A percentile compares a stretch with the other conserved stretches of the same genome.
phyloP scores from a whole-genome alignment of 2,888 invertebrate species.

The Tipula vernalis region DNA sequence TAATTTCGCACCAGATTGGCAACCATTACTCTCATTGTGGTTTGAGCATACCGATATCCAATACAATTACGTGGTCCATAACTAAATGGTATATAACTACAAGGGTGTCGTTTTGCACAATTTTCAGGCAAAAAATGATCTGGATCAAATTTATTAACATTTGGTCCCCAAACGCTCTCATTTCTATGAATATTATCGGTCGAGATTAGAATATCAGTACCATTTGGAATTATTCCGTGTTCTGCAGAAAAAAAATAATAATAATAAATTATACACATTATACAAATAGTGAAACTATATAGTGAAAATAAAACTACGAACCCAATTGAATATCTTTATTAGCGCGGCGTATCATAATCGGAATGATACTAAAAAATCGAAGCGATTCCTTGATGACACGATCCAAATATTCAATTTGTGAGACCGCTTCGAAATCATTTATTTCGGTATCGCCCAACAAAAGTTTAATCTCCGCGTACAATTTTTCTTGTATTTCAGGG shows the following conservation, averaged over 20 bases:
- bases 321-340: not conserved
- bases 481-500: not conserved
- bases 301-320: not conserved
- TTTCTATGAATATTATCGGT: not conserved
- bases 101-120: not conserved
- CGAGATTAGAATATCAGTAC: not conserved
- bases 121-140: not conserved
- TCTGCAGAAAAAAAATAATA: not conserved
- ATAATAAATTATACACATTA: not conserved
- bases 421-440: not conserved
- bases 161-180: not conserved
- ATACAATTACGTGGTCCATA: not conserved
- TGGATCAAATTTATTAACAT: not conserved
- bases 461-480: not conserved
- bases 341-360: not conserved
- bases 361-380: not conserved
- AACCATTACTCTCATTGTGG: not conserved
- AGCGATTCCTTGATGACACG: not conserved
- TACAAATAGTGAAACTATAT: too few species aligned
- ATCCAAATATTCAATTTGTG: not conserved
- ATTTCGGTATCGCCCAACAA: not conserved
- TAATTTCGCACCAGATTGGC: not conserved
- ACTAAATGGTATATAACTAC: not conserved
- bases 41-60: not conserved
- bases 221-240: not conserved